Conservation (phyloP, 2,888 invertebrate species). For the Ennomos fuscantarius region DNA sequence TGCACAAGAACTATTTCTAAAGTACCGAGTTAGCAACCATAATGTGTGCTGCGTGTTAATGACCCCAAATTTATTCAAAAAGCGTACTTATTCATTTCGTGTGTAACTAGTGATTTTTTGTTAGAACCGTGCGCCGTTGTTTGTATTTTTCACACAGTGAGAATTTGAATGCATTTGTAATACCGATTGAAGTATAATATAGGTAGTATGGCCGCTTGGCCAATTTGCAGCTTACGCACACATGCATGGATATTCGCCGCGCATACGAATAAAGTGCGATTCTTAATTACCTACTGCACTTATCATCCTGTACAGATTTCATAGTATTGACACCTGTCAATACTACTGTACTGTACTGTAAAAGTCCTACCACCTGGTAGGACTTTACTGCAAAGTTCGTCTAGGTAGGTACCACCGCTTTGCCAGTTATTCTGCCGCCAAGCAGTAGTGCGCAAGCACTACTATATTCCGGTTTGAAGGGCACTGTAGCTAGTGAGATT, state of each 20-base stretch:
- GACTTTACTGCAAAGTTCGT: too few relatives aligned
- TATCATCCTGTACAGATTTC: background rate
- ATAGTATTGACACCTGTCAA: background rate
- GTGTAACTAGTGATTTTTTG: conserved; percentile 22
- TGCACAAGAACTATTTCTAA: conserved; percentile 3
- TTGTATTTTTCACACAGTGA: conserved; percentile 25
- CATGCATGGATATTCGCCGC: too few relatives aligned
- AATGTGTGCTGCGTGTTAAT: conserved; percentile 28
- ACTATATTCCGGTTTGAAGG: too few relatives aligned
- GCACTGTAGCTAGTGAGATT: too few relatives aligned
- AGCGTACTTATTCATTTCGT: conserved; percentile 27
- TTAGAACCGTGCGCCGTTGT: conserved; percentile 12
- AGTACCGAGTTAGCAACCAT: conserved; percentile 10
- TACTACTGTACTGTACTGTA: conserved; percentile 1
- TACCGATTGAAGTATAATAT: background rate
- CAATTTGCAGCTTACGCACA: background rate
- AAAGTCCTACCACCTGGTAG: too few relatives aligned
- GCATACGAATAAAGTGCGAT: too few relatives aligned
- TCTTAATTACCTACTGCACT: too few relatives aligned
- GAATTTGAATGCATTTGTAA: conserved; percentile 19
- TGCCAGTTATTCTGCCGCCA: too few relatives aligned
- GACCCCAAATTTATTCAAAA: conserved; percentile 29
- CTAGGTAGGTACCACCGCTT: too few relatives aligned
- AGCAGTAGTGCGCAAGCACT: too few relatives aligned
- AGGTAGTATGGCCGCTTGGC: conserved; percentile 2